A percentile compares a stretch with the other conserved stretches of the same genome.
phyloP scores from a whole-genome alignment of 2,113 vertebrate genomes.

The Casuarius casuarius region DNA sequence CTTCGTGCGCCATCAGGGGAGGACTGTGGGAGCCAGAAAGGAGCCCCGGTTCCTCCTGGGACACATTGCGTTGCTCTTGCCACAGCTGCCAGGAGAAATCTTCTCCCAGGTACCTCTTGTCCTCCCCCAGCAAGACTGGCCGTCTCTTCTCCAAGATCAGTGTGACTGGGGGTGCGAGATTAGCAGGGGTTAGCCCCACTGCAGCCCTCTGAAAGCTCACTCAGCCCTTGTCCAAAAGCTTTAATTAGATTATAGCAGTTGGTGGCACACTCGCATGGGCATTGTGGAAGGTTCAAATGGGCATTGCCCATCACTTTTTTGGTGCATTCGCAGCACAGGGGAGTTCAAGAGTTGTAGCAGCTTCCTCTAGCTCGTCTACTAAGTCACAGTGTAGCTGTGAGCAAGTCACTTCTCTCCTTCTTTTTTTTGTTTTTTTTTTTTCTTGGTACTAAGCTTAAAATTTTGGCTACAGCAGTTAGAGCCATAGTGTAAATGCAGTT shows the following conservation, averaged over 20 bases:
- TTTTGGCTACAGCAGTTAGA: not conserved
- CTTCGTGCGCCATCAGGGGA: not conserved
- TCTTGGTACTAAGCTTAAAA: not conserved
- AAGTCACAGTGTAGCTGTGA: not conserved
- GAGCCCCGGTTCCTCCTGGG: not conserved
- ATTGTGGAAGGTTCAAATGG: not conserved
- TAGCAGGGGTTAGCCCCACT: not conserved
- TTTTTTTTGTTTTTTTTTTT: not conserved
- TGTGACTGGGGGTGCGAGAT: not conserved
- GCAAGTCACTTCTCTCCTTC: not conserved
- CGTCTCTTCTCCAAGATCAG: not conserved
- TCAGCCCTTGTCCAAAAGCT: not conserved
- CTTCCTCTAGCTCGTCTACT: not conserved
- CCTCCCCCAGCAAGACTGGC: accelerated
- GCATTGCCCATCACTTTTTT: not conserved
- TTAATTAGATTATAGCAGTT: not conserved
- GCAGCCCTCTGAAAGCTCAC: not conserved
- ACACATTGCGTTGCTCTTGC: not conserved
- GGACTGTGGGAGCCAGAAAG: not conserved
- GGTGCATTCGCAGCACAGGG: not conserved
- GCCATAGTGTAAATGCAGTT: not conserved
- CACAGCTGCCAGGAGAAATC: not conserved
- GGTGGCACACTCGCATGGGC: too few relatives aligned
- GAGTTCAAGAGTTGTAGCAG: not conserved
- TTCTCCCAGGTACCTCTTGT: not conserved